These are phyloP conservation scores for Bolinopsis microptera DNA, from an alignment of 37 sponge, comb jelly and placozoan genomes.

Conservation along the genomic window DNA sequence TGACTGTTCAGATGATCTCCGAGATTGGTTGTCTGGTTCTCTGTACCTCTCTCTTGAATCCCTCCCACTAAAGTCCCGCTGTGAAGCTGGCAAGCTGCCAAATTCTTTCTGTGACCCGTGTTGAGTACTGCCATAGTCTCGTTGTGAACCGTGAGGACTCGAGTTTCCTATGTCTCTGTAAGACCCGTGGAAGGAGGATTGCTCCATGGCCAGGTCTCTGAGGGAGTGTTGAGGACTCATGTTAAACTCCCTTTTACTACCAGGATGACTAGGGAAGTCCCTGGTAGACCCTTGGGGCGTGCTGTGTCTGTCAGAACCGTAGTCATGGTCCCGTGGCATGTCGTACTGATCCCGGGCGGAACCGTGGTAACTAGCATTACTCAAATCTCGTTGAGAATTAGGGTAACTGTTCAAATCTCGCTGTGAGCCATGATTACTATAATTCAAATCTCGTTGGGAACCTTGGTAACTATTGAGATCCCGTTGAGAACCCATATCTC, in stretches of 20 bases:
- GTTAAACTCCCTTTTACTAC: neutral
- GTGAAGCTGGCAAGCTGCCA: neutral
- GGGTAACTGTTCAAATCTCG: neutral
- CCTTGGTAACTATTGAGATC: neutral
- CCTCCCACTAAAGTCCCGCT: neutral
- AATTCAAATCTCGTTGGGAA: neutral
- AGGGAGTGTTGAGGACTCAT: neutral
- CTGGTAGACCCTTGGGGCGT: neutral
- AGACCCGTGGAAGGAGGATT: neutral
- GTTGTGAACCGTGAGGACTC: neutral
- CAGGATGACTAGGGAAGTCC: neutral
- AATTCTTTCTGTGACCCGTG: neutral
- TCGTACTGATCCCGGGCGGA: neutral
- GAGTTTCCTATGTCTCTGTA: neutral
- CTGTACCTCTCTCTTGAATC: neutral
- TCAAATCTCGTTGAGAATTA: neutral
- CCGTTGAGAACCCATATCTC: constrained; percentile 18
- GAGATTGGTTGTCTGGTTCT: neutral
- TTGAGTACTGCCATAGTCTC: neutral
- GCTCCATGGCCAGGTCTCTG: neutral
- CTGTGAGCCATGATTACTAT: neutral
- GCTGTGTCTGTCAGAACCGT: neutral
- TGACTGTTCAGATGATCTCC: constrained; percentile 6
- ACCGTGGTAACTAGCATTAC: neutral
- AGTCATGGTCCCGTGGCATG: neutral